Evolutionary conservation across 2,113 vertebrate genomes (phyloP), one percentile per base, ranked within the genome.

Genomic region (Epinephelus fuscoguttatus): DNA sequence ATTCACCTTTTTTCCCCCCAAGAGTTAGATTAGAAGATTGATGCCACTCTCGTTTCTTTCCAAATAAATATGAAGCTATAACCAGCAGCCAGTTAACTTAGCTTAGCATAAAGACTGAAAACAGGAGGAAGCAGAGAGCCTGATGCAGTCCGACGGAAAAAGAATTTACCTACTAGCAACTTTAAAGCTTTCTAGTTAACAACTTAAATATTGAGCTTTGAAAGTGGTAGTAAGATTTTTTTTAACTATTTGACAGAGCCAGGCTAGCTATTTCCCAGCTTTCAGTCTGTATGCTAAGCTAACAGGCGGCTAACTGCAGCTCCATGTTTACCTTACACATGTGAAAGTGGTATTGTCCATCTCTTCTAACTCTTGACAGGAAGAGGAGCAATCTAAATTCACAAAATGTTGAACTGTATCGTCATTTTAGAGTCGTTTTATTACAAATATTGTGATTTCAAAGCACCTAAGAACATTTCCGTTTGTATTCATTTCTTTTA

Each of bases 381-480:
- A 30, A 75, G 19, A 8, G 18, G 23, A 62, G 13, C 27, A 19
- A 18, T 10, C 6, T 4, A 2, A 23, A 5, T 47, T 74, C 21
- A 18, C 6, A 33, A 69, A 70, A 3, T 49, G 19, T 52, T n/a
- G 10, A 33, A 70, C 40, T 23, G 14, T n/a, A 11, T 40, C 18
- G 7, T 74, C 4, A 45, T 67, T 57, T 74, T 53, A n/a, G 10
- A 67, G 27, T 59, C 14, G 0, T 18, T 6, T 70, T 59, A 53
- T 60, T 33, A 7, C 27, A 25, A 27, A 57, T 30, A 25, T 45
- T 45, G 12, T 40, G 23, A 57, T 56, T 53, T 67, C 17, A 45
- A 80, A 56, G 52, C 53, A 67, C 53, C 5, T 49, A 3, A 73
- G 23, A 81, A 27, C 30, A 49, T 81, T 86, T 84, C 6, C 33